Conservation (phyloP, 2,797 vertebrate genomes). For the Acanthurus lineatus region DNA sequence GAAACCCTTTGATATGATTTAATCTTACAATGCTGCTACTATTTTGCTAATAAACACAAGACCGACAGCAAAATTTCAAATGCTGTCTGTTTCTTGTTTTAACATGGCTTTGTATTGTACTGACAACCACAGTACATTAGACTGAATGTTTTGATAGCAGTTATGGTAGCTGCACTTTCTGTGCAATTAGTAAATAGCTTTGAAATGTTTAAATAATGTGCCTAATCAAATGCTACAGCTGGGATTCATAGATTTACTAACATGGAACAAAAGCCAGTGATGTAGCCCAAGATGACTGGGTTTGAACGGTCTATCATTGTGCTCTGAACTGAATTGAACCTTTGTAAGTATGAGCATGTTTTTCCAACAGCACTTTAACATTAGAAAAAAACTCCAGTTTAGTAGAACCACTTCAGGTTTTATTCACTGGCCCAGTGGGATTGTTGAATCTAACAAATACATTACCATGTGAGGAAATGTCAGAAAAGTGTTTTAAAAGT, state of each 20-base stretch:
- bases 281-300: no score
- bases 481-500: conserved; percentile 34
- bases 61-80: background rate
- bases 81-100: no score
- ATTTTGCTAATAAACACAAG: background rate
- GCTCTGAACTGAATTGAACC: no score
- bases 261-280: conserved; percentile 7
- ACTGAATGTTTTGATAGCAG: background rate
- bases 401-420: conserved; percentile 31
- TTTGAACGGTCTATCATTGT: no score
- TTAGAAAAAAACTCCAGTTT: background rate
- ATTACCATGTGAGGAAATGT: conserved; percentile 11
- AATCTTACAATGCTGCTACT: background rate
- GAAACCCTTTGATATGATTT: background rate
- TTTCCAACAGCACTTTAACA: conserved; percentile 11
- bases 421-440: conserved; percentile 31
- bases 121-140: background rate
- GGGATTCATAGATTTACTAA: conserved; percentile 1
- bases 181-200: background rate
- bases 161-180: background rate
- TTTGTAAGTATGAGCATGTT: background rate
- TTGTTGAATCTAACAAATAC: conserved; percentile 28
- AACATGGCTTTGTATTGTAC: no score
- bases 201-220: background rate
- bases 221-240: background rate